These are phyloP conservation scores for Notechis scutatus DNA, from an alignment of 2,113 vertebrate genomes.

Conservation along the genomic window DNA sequence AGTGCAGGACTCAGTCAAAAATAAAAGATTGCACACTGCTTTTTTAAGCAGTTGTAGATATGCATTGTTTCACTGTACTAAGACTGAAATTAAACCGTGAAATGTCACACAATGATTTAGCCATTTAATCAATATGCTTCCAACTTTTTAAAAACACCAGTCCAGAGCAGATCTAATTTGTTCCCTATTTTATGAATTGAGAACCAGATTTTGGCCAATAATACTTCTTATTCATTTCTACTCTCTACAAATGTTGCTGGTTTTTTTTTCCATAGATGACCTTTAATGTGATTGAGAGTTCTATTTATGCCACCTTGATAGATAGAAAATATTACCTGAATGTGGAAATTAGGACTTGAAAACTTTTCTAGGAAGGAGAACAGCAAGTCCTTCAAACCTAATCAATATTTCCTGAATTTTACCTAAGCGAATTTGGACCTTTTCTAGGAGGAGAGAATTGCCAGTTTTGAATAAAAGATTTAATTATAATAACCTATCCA, in stretches of 20 bases:
- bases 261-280: no score
- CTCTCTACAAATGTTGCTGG: background rate
- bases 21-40: background rate
- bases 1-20: background rate
- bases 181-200: background rate
- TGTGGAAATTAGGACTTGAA: background rate
- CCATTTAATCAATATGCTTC: background rate
- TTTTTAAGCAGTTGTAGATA: background rate
- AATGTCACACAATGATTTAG: background rate
- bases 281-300: background rate
- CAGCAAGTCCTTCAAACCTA: background rate
- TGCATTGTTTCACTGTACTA: background rate
- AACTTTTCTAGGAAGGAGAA: background rate
- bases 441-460: background rate
- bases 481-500: background rate
- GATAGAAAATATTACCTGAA: background rate
- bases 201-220: background rate
- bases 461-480: background rate
- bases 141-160: background rate
- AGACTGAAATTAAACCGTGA: background rate
- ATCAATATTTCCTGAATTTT: background rate
- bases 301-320: background rate
- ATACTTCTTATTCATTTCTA: background rate
- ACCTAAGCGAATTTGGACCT: background rate
- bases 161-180: background rate